phyloP scores from a whole-genome alignment of 2,888 invertebrate species.

The Tetragonisca angustula region DNA sequence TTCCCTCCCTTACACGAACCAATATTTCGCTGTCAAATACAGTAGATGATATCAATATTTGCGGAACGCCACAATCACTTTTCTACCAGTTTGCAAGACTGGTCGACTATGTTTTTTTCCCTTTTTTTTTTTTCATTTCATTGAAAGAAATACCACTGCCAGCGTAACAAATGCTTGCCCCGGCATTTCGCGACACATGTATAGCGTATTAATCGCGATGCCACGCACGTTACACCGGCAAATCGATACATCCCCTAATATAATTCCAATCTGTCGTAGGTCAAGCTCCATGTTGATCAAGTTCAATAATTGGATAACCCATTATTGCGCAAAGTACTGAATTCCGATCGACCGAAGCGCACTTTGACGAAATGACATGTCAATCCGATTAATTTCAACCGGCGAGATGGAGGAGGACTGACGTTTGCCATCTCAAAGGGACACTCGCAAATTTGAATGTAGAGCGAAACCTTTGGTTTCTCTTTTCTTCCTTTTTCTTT shows the following conservation, averaged over 20 bases:
- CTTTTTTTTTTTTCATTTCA: too few relatives aligned
- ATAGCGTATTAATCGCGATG: constrained; percentile 13
- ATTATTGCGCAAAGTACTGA: constrained; percentile 52
- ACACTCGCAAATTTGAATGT: background rate
- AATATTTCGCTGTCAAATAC: background rate
- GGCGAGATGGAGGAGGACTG: too few relatives aligned
- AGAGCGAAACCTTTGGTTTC: background rate
- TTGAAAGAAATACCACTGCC: background rate
- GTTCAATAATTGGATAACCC: constrained; percentile 41
- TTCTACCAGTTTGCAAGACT: background rate
- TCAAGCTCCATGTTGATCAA: constrained; percentile 49
- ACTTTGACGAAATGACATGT: constrained; percentile 33
- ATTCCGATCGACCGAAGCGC: constrained; percentile 11
- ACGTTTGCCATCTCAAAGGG: background rate
- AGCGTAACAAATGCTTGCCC: background rate
- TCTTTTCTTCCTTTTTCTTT: too few relatives aligned
- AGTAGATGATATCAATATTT: background rate
- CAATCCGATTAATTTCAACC: constrained; percentile 50
- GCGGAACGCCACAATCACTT: background rate
- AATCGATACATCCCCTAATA: constrained; percentile 54
- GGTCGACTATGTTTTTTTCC: background rate
- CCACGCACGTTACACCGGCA: constrained; percentile 4
- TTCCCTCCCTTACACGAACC: background rate
- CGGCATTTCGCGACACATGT: background rate
- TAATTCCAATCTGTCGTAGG: constrained; percentile 47